These are phyloP conservation scores for Berghia stephanieae DNA, from an alignment of 1,140 invertebrate genomes.

Conservation along the genomic window DNA sequence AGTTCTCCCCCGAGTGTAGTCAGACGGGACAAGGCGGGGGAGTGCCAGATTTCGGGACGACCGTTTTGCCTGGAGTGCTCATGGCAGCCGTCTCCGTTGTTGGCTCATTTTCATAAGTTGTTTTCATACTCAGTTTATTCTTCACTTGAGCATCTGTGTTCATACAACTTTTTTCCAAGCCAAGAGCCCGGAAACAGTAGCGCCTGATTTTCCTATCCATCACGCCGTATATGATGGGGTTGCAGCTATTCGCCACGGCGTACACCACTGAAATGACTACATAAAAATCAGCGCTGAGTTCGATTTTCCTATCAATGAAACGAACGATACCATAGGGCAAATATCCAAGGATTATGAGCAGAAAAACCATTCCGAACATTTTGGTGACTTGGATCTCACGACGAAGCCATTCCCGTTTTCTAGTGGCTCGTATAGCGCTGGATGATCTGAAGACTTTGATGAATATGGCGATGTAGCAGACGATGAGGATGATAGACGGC, in stretches of 20 bases:
- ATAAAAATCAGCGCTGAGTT: conserved; percentile 62
- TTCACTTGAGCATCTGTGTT: conserved; percentile 33
- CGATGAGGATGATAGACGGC: conserved; percentile 61
- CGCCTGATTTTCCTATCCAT: conserved; percentile 63
- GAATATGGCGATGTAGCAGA: conserved; percentile 66
- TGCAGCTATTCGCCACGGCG: conserved; percentile 62
- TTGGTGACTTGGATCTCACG: conserved; percentile 67
- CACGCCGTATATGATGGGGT: conserved; percentile 64
- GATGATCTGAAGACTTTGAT: conserved; percentile 60
- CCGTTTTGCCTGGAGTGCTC: conserved; percentile 25
- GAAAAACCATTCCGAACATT: conserved; percentile 67
- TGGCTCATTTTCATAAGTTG: conserved; percentile 35
- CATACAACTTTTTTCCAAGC: conserved; percentile 39
- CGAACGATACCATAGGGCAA: conserved; percentile 64
- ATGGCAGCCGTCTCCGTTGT: conserved; percentile 38
- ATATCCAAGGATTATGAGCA: conserved; percentile 64
- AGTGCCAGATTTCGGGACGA: background rate
- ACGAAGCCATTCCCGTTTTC: conserved; percentile 57
- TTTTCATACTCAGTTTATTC: conserved; percentile 27
- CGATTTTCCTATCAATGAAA: conserved; percentile 57
- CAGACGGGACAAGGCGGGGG: conserved; percentile 26
- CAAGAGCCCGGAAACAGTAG: conserved; percentile 54
- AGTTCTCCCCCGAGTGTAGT: conserved; percentile 35
- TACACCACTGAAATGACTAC: conserved; percentile 64
- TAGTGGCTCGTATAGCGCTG: conserved; percentile 47